These are phyloP conservation scores for Philypnodon macrostomus DNA, from an alignment of 2,797 vertebrate genomes.

Conservation along the genomic window DNA sequence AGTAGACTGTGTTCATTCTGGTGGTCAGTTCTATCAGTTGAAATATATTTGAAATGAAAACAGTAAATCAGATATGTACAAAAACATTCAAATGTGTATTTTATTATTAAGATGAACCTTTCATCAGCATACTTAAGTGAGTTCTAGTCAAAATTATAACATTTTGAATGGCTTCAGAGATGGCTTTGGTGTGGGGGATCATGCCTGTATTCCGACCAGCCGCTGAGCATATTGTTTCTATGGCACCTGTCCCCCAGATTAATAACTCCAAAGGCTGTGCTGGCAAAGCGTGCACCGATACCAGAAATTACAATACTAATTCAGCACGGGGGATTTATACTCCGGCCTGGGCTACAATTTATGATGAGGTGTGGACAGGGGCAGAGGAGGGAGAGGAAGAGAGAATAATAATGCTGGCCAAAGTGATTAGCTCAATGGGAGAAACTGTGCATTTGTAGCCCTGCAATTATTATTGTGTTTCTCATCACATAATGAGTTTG, in stretches of 20 bases:
- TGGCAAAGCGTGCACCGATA: constrained; percentile 69
- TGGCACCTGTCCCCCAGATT: constrained; percentile 71
- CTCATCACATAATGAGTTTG: constrained; percentile 79
- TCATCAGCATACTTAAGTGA: constrained; percentile 39
- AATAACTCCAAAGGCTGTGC: constrained; percentile 69
- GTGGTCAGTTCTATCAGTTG: too few relatives aligned
- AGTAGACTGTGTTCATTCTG: neutral
- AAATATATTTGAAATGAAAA: too few relatives aligned
- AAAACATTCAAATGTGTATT: too few relatives aligned
- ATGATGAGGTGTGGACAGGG: constrained; percentile 50
- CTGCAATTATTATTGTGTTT: constrained; percentile 79
- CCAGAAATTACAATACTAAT: constrained; percentile 76
- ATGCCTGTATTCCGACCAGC: constrained; percentile 57
- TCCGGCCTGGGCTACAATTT: constrained; percentile 66
- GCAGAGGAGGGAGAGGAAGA: constrained; percentile 27
- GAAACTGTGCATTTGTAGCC: constrained; percentile 75
- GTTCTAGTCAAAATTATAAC: constrained; percentile 53
- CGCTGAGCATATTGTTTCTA: constrained; percentile 71
- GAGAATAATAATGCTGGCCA: constrained; percentile 68
- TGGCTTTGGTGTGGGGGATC: constrained; percentile 57
- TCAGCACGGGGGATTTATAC: constrained; percentile 69
- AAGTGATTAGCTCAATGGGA: constrained; percentile 78
- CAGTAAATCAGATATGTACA: too few relatives aligned
- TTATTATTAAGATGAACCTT: too few relatives aligned
- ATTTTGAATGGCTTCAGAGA: constrained; percentile 65